A percentile compares a stretch with the other conserved stretches of the same genome.
These are phyloP conservation scores for Eurosta solidaginis DNA, from an alignment of 1,140 invertebrate species.

Conservation along the genomic window DNA sequence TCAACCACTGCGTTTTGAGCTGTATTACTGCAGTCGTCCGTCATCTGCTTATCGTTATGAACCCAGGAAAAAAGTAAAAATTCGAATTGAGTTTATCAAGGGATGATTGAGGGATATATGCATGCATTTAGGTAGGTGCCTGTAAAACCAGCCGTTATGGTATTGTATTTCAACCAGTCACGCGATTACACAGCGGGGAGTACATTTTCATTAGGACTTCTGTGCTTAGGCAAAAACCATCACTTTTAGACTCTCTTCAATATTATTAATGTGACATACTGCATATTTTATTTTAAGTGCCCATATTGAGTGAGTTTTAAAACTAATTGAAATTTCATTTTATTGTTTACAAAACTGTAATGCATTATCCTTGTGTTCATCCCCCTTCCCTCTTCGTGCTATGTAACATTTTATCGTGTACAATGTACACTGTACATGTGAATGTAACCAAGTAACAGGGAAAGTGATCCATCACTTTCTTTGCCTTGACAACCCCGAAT, in stretches of 20 bases:
- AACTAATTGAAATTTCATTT: constrained; percentile 13
- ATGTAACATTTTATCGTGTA: too few species aligned
- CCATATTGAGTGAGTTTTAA: constrained; percentile 3
- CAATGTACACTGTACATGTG: neutral
- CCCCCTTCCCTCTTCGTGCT: too few species aligned
- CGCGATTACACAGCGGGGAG: constrained; percentile 6
- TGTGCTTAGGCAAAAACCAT: neutral
- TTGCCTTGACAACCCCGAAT: neutral
- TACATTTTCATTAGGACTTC: neutral
- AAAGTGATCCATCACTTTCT: constrained; percentile 4
- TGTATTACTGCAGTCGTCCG: neutral
- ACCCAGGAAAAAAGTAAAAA: neutral
- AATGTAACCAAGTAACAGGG: neutral
- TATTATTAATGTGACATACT: constrained; percentile 5
- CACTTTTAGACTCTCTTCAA: constrained; percentile 10
- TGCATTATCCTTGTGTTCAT: neutral
- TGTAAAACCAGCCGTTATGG: neutral
- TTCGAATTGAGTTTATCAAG: neutral
- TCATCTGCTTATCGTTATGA: neutral
- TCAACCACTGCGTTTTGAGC: neutral
- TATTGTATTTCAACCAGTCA: constrained; percentile 18
- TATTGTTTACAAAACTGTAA: neutral
- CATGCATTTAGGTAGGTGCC: neutral
- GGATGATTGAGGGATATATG: neutral
- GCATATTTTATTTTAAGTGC: constrained; percentile 17